A percentile compares a stretch with the other conserved stretches of the same genome.
Conservation (phyloP, 2,888 invertebrate genomes). For the Incurvaria masculella region DNA sequence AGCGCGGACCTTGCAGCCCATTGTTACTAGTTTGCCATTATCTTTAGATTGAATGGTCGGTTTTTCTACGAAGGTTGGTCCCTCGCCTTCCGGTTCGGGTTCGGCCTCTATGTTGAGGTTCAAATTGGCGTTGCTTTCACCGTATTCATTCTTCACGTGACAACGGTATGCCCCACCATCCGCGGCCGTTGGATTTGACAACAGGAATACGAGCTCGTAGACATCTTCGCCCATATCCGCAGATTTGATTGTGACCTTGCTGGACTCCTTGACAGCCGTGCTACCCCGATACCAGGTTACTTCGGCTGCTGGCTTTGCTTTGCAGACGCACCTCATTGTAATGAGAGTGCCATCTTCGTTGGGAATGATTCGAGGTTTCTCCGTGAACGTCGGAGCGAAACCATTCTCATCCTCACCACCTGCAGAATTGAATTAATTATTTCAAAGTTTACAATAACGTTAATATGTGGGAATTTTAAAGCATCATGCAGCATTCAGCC, state of each 20-base stretch:
- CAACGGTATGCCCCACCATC: constrained; percentile 70
- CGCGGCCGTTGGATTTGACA: constrained; percentile 51
- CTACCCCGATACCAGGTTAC: constrained; percentile 95
- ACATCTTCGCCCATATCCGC: constrained; percentile 77
- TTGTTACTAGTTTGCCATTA: constrained; percentile 48
- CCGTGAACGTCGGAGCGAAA: constrained; percentile 95
- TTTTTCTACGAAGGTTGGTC: constrained; percentile 92
- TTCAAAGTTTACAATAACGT: not conserved
- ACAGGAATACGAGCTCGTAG: constrained; percentile 75
- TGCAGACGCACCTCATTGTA: constrained; percentile 95
- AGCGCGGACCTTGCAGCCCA: constrained; percentile 53
- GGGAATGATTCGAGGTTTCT: constrained; percentile 98
- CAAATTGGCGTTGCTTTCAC: constrained; percentile 95
- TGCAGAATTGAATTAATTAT: constrained; percentile 33
- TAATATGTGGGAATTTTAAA: not conserved
- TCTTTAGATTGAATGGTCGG: constrained; percentile 80
- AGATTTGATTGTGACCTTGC: constrained; percentile 79
- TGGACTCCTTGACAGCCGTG: constrained; percentile 78
- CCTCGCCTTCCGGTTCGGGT: constrained; percentile 89
- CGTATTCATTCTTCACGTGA: constrained; percentile 92
- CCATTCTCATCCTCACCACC: constrained; percentile 91
- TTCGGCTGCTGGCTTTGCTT: constrained; percentile 91
- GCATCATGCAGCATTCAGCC: constrained; percentile 43
- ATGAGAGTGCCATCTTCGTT: constrained; percentile 96
- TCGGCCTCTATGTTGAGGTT: constrained; percentile 97